Conservation (phyloP, 2,888 invertebrate genomes). For the Furcula furcula region DNA sequence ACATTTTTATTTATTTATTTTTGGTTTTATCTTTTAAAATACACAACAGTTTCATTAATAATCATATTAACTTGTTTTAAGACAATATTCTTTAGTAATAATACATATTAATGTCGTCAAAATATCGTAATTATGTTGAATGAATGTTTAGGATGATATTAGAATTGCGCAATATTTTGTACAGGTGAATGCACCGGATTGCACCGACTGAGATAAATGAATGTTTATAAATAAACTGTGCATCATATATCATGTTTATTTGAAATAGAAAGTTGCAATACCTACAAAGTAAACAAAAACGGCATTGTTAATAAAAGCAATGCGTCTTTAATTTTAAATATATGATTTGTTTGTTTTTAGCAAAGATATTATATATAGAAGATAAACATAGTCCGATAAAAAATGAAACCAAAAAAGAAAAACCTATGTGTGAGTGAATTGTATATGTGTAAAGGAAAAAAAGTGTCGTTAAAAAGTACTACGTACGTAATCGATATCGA, state of each 20-base stretch:
- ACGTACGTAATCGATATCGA: no score
- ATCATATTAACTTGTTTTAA: neutral
- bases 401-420: no score
- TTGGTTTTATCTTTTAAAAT: slow-evolving; percentile 3
- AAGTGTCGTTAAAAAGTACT: no score
- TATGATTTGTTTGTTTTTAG: neutral
- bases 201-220: slow-evolving; percentile 5
- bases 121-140: no score
- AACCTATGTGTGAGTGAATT: no score
- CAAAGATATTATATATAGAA: no score
- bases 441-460: no score
- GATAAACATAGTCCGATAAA: no score
- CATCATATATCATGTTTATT: slow-evolving; percentile 2
- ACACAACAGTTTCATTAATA: slow-evolving; percentile 8
- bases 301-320: neutral
- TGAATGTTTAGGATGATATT: slow-evolving; percentile 13
- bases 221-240: neutral
- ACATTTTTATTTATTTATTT: slow-evolving; percentile 10
- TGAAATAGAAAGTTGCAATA: slow-evolving; percentile 1
- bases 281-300: no score
- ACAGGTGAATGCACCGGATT: slow-evolving; percentile 13
- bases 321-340: neutral
- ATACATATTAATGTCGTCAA: no score
- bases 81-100: slow-evolving; percentile 5
- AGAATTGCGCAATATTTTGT: slow-evolving; percentile 18